A percentile compares a stretch with the other conserved stretches of the same genome.
Conservation (phyloP, 2,797 vertebrate species). For the Poeciliopsis turneri region DNA sequence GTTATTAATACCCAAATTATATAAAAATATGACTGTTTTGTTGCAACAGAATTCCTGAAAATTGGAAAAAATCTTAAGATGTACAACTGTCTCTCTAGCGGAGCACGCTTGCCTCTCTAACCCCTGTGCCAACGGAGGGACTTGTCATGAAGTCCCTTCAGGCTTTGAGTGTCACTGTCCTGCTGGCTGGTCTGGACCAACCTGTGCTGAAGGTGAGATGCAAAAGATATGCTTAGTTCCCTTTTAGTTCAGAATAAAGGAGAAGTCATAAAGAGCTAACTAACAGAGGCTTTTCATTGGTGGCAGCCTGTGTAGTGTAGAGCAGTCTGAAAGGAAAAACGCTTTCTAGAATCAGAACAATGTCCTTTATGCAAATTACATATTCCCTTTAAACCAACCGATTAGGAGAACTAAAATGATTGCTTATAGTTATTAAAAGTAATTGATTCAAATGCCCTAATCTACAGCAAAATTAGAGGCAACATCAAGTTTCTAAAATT, state of each 20-base stretch:
- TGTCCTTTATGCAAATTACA: not conserved
- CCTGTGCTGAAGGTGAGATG: constrained; percentile 88
- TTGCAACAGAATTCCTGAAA: not conserved
- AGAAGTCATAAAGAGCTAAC: not conserved
- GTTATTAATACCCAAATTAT: not conserved
- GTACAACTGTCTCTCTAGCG: constrained; percentile 69
- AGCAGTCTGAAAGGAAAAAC: not conserved
- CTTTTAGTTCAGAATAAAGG: not conserved
- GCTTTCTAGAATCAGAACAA: not conserved
- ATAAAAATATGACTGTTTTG: not conserved
- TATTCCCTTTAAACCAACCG: not conserved
- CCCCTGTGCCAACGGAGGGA: constrained; percentile 93
- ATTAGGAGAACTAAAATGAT: not conserved
- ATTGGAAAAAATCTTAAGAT: not conserved
- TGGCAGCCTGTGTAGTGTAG: not conserved
- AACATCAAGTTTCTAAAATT: not conserved
- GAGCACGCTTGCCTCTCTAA: constrained; percentile 94
- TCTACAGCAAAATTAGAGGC: not conserved
- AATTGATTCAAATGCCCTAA: not conserved
- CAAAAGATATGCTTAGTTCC: not conserved
- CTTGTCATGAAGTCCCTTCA: constrained; percentile 89
- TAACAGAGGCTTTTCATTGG: not conserved
- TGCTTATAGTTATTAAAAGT: not conserved
- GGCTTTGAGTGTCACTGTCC: constrained; percentile 96
- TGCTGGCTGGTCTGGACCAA: constrained; percentile 91